phyloP scores from a whole-genome alignment of 2,797 vertebrate genomes.

The Spinibarbus caldwelli region DNA sequence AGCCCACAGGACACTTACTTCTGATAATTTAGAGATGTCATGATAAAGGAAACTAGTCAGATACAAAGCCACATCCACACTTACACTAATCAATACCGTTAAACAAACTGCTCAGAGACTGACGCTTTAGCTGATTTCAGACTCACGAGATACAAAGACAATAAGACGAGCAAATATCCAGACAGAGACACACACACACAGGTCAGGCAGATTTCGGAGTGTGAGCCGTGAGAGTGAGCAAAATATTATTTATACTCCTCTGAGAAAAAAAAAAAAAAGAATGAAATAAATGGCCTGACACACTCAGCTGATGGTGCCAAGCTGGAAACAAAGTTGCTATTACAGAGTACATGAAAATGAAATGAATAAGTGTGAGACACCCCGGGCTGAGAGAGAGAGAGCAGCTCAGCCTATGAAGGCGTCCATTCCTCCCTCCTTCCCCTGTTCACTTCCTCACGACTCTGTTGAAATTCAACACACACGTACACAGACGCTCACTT shows the following conservation, averaged over 20 bases:
- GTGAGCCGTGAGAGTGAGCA: neutral
- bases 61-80: slow-evolving; percentile 9
- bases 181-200: slow-evolving; percentile 14
- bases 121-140: neutral
- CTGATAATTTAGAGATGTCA: slow-evolving; percentile 9
- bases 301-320: slow-evolving; percentile 38
- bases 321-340: slow-evolving; percentile 41
- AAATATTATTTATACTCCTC: slow-evolving; percentile 42
- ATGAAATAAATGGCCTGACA: slow-evolving; percentile 11
- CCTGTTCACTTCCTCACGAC: neutral
- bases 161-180: slow-evolving; percentile 10
- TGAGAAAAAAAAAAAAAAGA: neutral
- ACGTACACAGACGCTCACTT: slow-evolving; percentile 17
- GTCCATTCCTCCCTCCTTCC: neutral
- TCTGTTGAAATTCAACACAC: slow-evolving; percentile 47
- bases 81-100: neutral
- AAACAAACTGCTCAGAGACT: neutral
- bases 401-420: neutral
- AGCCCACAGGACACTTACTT: neutral
- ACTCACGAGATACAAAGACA: slow-evolving; percentile 1
- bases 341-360: slow-evolving; percentile 49
- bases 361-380: slow-evolving; percentile 43
- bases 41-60: neutral
- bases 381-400: slow-evolving; percentile 30
- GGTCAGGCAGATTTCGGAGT: neutral